phyloP scores from a whole-genome alignment of 37 sponge, comb jelly and placozoan species.

The Tethya wilhelma region DNA sequence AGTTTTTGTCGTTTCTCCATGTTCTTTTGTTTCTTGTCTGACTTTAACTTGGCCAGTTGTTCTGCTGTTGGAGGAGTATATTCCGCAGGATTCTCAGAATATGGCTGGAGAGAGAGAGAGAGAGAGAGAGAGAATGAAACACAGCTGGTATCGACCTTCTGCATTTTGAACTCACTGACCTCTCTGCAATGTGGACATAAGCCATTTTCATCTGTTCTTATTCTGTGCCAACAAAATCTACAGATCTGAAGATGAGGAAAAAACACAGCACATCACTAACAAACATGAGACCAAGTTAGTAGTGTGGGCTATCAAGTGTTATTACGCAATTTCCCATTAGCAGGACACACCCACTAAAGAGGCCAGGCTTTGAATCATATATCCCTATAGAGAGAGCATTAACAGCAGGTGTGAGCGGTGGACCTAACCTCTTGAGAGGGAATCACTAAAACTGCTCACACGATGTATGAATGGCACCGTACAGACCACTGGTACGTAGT shows the following conservation, averaged over 20 bases:
- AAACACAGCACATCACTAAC: no score
- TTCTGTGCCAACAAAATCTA: constrained; percentile 97
- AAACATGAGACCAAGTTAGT: no score
- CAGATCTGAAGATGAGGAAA: constrained; percentile 66
- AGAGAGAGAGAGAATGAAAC: constrained; percentile 3
- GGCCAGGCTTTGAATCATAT: no score
- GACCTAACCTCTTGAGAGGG: no score
- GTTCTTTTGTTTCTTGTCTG: constrained; percentile 79
- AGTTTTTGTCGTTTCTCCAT: constrained; percentile 86
- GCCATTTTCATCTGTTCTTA: constrained; percentile 93
- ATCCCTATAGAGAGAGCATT: no score
- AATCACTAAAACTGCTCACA: no score
- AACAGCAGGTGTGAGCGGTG: no score
- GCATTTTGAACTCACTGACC: constrained; percentile 52
- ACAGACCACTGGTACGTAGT: no score
- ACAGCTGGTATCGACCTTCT: background rate
- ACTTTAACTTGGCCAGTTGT: constrained; percentile 80
- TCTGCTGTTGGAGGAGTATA: constrained; percentile 87
- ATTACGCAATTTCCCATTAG: no score
- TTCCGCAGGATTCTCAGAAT: constrained; percentile 92
- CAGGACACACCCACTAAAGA: no score
- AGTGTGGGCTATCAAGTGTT: no score
- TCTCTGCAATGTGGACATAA: constrained; percentile 93
- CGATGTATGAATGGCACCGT: no score
- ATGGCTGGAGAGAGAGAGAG: constrained; percentile 61